Evolutionary conservation across 1,140 invertebrate species (phyloP).

Genomic region (Caenorhabditis briggsae): DNA sequence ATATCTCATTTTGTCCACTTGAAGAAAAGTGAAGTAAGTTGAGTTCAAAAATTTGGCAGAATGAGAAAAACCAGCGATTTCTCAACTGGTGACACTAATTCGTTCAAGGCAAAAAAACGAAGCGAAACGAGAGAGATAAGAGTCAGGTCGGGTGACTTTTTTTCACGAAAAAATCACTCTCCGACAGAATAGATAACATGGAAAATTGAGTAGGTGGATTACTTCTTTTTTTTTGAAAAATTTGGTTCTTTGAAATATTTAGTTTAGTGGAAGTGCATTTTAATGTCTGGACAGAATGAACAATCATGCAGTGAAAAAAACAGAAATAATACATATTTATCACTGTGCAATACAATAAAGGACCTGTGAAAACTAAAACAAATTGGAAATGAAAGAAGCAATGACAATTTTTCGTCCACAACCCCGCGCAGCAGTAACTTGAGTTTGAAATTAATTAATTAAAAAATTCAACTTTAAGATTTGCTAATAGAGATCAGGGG

Average conservation of each 20-base stretch:
- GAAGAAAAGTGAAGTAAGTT: neutral
- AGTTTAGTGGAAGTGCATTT: neutral
- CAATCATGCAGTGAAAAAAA: no score
- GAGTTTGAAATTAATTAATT: neutral
- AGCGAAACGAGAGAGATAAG: constrained; percentile 6
- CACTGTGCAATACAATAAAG: neutral
- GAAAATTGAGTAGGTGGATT: neutral
- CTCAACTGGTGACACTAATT: constrained; percentile 32
- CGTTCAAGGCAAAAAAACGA: neutral
- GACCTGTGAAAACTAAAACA: neutral
- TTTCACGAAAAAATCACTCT: neutral
- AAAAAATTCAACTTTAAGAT: neutral
- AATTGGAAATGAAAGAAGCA: neutral
- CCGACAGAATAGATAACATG: neutral
- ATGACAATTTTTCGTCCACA: neutral
- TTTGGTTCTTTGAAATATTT: neutral
- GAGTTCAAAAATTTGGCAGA: neutral
- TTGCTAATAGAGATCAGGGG: neutral
- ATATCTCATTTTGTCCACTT: neutral
- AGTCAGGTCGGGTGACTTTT: constrained; percentile 39
- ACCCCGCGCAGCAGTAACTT: neutral
- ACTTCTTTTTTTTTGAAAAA: neutral
- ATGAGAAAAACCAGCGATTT: neutral
- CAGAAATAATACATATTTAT: neutral
- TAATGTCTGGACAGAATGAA: no score